Conservation (phyloP, 1,140 invertebrate genomes). For the Drosophila punjabiensis region DNA sequence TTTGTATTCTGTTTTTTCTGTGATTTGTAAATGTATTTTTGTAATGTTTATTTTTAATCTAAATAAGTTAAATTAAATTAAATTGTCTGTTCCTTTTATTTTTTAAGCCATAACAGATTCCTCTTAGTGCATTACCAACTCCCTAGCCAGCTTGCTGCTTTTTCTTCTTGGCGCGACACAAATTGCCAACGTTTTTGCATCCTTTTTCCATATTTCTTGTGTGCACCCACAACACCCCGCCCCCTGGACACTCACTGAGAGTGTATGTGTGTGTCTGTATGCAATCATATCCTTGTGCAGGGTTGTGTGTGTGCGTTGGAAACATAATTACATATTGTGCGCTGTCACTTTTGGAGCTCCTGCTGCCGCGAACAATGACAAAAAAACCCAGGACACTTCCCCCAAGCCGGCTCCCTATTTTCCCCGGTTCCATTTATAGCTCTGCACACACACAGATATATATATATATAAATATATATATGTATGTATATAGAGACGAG, state of each 20-base stretch:
- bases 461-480: background rate
- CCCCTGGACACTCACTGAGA: background rate
- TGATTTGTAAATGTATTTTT: background rate
- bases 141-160: constrained; percentile 20
- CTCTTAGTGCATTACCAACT: background rate
- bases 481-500: constrained; percentile 9
- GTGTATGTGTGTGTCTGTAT: constrained; percentile 16
- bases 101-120: background rate
- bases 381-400: constrained; percentile 53
- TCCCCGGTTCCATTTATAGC: constrained; percentile 62
- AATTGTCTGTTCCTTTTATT: background rate
- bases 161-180: constrained; percentile 74
- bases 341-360: constrained; percentile 79
- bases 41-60: background rate
- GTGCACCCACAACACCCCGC: constrained; percentile 15
- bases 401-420: constrained; percentile 31
- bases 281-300: constrained; percentile 3
- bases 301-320: constrained; percentile 51
- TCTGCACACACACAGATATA: constrained; percentile 12
- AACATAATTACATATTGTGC: constrained; percentile 84
- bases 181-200: constrained; percentile 83
- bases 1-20: background rate
- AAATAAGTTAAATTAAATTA: background rate
- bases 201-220: constrained; percentile 78
- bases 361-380: constrained; percentile 56